Conservation (phyloP, 2,888 invertebrate genomes). For the Pollenia griseotomentosa region DNA sequence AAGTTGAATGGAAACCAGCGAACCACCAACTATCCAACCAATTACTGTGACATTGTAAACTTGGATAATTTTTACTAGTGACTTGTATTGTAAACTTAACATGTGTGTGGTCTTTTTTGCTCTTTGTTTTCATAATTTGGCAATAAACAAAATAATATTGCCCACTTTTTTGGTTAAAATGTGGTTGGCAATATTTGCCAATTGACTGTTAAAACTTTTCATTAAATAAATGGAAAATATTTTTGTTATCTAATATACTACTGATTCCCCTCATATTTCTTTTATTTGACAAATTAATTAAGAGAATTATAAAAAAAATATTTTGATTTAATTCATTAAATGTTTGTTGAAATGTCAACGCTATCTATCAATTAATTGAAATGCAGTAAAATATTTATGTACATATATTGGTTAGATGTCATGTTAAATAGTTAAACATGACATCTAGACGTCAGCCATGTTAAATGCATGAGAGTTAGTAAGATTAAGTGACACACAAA, state of each 20-base stretch:
- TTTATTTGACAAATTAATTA: slow-evolving; percentile 6
- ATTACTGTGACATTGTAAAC: slow-evolving; percentile 53
- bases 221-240: neutral
- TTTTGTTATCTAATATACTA: neutral
- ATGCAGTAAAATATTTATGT: slow-evolving; percentile 5
- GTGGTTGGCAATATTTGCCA: slow-evolving; percentile 18
- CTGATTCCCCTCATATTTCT: neutral
- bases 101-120: slow-evolving; percentile 8
- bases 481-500: neutral
- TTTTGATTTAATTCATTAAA: slow-evolving; percentile 50
- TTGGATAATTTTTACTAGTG: slow-evolving; percentile 7
- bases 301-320: neutral
- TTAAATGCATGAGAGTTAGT: neutral
- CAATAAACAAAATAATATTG: slow-evolving; percentile 2
- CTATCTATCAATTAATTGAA: slow-evolving; percentile 35
- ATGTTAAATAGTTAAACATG: slow-evolving; percentile 6
- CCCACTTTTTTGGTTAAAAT: neutral
- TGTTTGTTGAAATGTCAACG: slow-evolving; percentile 43
- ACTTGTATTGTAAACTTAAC: slow-evolving; percentile 29
- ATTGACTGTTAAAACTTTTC: neutral
- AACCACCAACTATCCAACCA: neutral
- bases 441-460: neutral
- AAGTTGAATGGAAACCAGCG: neutral
- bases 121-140: neutral
- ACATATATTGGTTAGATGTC: slow-evolving; percentile 13